phyloP scores from a whole-genome alignment of 2,888 invertebrate species.

The Volucella inanis region DNA sequence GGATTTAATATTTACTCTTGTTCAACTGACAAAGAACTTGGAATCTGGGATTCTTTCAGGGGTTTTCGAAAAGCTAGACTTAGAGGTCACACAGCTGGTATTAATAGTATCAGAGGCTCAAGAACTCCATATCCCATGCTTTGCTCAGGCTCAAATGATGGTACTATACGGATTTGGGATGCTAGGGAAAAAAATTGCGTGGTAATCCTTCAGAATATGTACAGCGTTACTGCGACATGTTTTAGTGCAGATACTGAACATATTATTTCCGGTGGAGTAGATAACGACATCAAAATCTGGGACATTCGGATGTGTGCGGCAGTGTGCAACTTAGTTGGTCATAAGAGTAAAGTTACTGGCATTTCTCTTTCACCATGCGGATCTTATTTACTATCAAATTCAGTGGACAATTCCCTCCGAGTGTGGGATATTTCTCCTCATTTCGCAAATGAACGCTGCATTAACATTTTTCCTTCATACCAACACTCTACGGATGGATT shows the following conservation, averaged over 20 bases:
- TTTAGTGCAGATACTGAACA: slow-evolving; percentile 98
- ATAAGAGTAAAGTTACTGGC: slow-evolving; percentile 97
- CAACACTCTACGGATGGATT: slow-evolving; percentile 98
- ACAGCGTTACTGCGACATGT: slow-evolving; percentile 92
- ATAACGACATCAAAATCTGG: slow-evolving; percentile 99
- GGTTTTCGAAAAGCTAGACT: slow-evolving; percentile 94
- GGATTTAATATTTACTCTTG: slow-evolving; percentile 93
- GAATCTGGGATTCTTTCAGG: slow-evolving; percentile 97
- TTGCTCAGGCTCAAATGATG: neutral
- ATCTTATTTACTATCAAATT: slow-evolving; percentile 95
- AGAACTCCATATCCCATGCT: too few species aligned
- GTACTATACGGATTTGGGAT: slow-evolving; percentile 93
- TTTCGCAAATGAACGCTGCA: slow-evolving; percentile 95
- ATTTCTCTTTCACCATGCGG: slow-evolving; percentile 86
- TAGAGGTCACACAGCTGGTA: slow-evolving; percentile 91
- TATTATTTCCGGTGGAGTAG: slow-evolving; percentile 96
- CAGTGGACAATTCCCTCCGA: slow-evolving; percentile 97
- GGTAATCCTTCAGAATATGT: slow-evolving; percentile 90
- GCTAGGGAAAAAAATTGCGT: slow-evolving; percentile 84
- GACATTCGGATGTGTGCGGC: slow-evolving; percentile 95
- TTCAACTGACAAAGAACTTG: slow-evolving; percentile 96
- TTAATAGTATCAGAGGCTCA: slow-evolving; percentile 85
- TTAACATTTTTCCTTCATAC: slow-evolving; percentile 95
- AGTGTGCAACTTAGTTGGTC: slow-evolving; percentile 93
- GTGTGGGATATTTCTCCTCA: slow-evolving; percentile 99